Evolutionary conservation across 2,888 invertebrate species (phyloP), one percentile per base, ranked within the genome.

Genomic region (Arrhopalites spinosus): DNA sequence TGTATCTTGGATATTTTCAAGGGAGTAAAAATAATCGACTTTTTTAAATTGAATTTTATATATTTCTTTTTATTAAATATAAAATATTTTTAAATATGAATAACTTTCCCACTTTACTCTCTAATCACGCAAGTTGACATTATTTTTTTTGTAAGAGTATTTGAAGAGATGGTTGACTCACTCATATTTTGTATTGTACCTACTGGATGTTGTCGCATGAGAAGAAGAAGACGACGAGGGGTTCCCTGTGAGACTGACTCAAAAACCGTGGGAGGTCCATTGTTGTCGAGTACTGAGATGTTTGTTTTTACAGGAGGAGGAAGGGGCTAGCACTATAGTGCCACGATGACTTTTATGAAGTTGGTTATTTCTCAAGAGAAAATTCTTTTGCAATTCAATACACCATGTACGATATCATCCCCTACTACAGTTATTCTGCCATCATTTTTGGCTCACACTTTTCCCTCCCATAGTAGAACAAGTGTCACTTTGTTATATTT

Each of bases 181-280:
- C 36, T 36, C 64, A 64, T 64, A 36, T 64, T 64, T 64, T 64
- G 30, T 27, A 64, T 36, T n/a, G 15, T 7, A 7, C 15, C n/a
- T n/a, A n/a, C n/a, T n/a, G n/a, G 53, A 8, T 25, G 59, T 59
- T 13, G 27, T 59, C 59, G 25, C 13, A 25, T 59, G 50, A 50
- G 50, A 15, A n/a, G 50, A n/a, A 50, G 8, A n/a, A 25, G 59
- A 59, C 25, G 47, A 47, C 20, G 43, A 30, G 73, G 72, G 77
- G 74, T 77, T 77, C 75, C 72, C 74, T 74, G 61, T 11, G 63
- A 29, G 63, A 64, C 70, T 77, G 27, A 74, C 74, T 74, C 74
- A 81, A 47, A 67, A 77, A 73, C 81, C 74, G 78, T 82, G 82
- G 82, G 82, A 82, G 82, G 82, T 82, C 27, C 59, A 80, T 82